phyloP scores from a whole-genome alignment of 1,140 invertebrate species.

The Lasioglossum albipes region DNA sequence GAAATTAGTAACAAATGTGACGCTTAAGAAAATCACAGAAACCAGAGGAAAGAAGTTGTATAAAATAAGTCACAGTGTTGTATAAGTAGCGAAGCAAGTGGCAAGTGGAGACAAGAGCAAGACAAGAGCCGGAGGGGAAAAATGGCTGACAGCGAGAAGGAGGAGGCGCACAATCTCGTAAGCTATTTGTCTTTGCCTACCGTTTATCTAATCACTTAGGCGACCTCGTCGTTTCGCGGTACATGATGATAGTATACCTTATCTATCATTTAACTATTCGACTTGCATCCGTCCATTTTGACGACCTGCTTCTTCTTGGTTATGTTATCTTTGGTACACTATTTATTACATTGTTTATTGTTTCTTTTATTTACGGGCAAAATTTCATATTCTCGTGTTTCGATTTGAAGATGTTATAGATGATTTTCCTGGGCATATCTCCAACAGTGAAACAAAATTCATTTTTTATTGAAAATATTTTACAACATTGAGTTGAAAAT shows the following conservation, averaged over 20 bases:
- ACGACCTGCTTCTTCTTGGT: constrained; percentile 42
- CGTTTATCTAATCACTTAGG: constrained; percentile 75
- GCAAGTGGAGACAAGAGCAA: too few species aligned
- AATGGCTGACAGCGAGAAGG: constrained; percentile 91
- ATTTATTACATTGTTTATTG: constrained; percentile 10
- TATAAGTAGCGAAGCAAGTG: constrained; percentile 32
- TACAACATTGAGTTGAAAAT: background rate
- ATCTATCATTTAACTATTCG: constrained; percentile 65
- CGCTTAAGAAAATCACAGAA: constrained; percentile 13
- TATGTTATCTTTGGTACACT: constrained; percentile 29
- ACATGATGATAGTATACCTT: constrained; percentile 65
- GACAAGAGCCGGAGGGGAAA: constrained; percentile 61
- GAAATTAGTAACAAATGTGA: constrained; percentile 14
- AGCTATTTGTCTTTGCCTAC: constrained; percentile 77
- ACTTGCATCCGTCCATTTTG: constrained; percentile 2
- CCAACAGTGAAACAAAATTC: background rate
- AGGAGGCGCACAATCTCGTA: constrained; percentile 92
- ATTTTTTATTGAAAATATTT: background rate
- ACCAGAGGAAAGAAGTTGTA: background rate
- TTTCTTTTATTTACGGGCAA: background rate
- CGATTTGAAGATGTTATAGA: background rate
- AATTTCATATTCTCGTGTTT: background rate
- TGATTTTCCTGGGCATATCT: background rate
- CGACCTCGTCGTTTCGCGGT: constrained; percentile 57
- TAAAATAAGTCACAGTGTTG: background rate